Conservation (phyloP, 2,888 invertebrate genomes). For the Meiosimyza platycephala region DNA sequence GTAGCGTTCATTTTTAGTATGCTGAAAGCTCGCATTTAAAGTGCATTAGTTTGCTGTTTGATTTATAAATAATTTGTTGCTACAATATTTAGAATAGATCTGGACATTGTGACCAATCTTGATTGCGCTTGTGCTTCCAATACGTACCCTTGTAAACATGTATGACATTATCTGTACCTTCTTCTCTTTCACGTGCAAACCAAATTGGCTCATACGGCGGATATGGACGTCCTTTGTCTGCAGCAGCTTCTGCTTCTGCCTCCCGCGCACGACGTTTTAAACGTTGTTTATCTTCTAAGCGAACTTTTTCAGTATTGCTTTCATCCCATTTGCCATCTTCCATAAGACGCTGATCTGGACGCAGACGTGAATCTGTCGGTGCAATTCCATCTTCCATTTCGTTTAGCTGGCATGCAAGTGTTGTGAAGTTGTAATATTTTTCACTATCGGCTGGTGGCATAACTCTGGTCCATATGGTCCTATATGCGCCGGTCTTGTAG, state of each 20-base stretch:
- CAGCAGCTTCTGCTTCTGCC: slow-evolving; percentile 79
- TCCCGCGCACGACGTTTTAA: slow-evolving; percentile 82
- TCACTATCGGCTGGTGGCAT: slow-evolving; percentile 77
- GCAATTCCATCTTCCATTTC: slow-evolving; percentile 93
- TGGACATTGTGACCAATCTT: slow-evolving; percentile 92
- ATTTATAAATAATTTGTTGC: slow-evolving; percentile 38
- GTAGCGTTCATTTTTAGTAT: slow-evolving; percentile 32
- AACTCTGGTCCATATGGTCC: slow-evolving; percentile 87
- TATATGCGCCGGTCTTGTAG: slow-evolving; percentile 91
- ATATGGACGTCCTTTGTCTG: slow-evolving; percentile 74
- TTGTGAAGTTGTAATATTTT: slow-evolving; percentile 93
- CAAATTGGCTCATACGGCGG: slow-evolving; percentile 84
- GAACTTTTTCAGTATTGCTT: slow-evolving; percentile 86
- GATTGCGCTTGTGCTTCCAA: slow-evolving; percentile 90
- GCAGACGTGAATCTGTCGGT: slow-evolving; percentile 90
- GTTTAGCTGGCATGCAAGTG: slow-evolving; percentile 95
- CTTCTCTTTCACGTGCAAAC: slow-evolving; percentile 88
- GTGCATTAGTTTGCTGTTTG: slow-evolving; percentile 34
- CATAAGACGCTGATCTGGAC: slow-evolving; percentile 99
- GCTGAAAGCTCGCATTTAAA: slow-evolving; percentile 34
- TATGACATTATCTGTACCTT: slow-evolving; percentile 73
- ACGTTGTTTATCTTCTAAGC: slow-evolving; percentile 96
- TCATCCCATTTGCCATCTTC: slow-evolving; percentile 93
- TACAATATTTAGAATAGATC: slow-evolving; percentile 73
- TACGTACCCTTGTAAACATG: slow-evolving; percentile 90